These are phyloP conservation scores for Zygaena filipendulae DNA, from an alignment of 2,888 invertebrate genomes.

Conservation along the genomic window DNA sequence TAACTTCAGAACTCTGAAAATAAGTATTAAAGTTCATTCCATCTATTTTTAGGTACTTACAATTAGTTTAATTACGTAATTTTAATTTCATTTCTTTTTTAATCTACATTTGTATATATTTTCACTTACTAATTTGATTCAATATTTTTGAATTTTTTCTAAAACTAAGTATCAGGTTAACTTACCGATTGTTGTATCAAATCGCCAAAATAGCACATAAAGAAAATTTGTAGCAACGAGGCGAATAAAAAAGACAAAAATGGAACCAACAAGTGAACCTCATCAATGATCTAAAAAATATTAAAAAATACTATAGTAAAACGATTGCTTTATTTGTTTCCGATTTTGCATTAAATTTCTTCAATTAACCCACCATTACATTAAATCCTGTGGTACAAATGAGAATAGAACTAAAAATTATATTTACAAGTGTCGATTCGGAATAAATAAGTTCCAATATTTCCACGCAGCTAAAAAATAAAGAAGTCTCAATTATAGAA, in stretches of 20 bases:
- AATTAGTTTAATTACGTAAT: too few species aligned
- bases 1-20: slow-evolving; percentile 30
- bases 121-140: slow-evolving; percentile 31
- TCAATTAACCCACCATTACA: slow-evolving; percentile 25
- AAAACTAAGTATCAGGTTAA: too few species aligned
- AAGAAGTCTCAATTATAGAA: too few species aligned
- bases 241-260: slow-evolving; percentile 28
- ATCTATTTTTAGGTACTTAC: too few species aligned
- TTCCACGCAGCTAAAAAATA: slow-evolving; percentile 31
- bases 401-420: slow-evolving; percentile 31
- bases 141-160: too few species aligned
- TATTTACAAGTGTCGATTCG: slow-evolving; percentile 32
- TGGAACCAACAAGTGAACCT: slow-evolving; percentile 24
- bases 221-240: slow-evolving; percentile 32
- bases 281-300: slow-evolving; percentile 28
- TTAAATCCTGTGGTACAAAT: slow-evolving; percentile 41
- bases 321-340: too few species aligned
- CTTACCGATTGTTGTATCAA: too few species aligned
- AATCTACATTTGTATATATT: background rate
- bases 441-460: slow-evolving; percentile 30
- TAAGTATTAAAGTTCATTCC: slow-evolving; percentile 5
- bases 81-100: too few species aligned
- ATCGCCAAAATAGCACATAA: slow-evolving; percentile 38
- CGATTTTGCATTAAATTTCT: too few species aligned
- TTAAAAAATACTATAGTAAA: too few species aligned